Evolutionary conservation across 2,113 vertebrate species (phyloP), one percentile per base, ranked within the genome.

Genomic region (Ictalurus furcatus): DNA sequence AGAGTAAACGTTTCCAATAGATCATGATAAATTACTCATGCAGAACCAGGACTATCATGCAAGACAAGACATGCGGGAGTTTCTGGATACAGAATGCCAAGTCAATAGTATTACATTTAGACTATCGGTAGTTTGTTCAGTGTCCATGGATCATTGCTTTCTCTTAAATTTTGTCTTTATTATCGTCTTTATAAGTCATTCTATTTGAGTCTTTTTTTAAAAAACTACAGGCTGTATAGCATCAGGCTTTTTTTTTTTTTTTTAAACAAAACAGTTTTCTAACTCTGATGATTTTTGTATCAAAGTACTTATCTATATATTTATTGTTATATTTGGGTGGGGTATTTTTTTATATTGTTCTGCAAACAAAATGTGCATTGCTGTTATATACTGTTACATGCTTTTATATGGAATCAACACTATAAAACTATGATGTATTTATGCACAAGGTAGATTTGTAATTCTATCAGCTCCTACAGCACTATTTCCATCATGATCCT

Each of bases 271-370:
- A 88, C 54, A 48, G 48, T 88, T 84, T 90, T 89, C 84, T 85
- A 80, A 48, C 69, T 71, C 88, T 78, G 16, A 44, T 91, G 23
- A 84, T 92, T 94, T 90, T 95, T 95, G 80, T 95, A 95, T 93
- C 88, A 92, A 91, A 95, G 92, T 95, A 95, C 94, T 95, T 94
- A 91, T 89, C 94, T 96, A 94, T 94, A 95, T 96, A 96, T 96
- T 95, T 96, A 96, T 95, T 94, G 92, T 92, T 89, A 93, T 84
- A 91, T 91, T 85, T 94, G 95, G 95, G 93, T 90, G 94, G 94
- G 95, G 94, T 93, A 61, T 89, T 94, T 91, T 94, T 92, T 91
- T 86, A 84, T 63, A 85, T 78, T 86, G 71, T 89, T 91, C 91
- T 93, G 88, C 92, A 94, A 94, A 91, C 44, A 58, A 93, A 90